These are phyloP conservation scores for Pitta sordida DNA, from an alignment of 2,113 vertebrate genomes.

Conservation along the genomic window DNA sequence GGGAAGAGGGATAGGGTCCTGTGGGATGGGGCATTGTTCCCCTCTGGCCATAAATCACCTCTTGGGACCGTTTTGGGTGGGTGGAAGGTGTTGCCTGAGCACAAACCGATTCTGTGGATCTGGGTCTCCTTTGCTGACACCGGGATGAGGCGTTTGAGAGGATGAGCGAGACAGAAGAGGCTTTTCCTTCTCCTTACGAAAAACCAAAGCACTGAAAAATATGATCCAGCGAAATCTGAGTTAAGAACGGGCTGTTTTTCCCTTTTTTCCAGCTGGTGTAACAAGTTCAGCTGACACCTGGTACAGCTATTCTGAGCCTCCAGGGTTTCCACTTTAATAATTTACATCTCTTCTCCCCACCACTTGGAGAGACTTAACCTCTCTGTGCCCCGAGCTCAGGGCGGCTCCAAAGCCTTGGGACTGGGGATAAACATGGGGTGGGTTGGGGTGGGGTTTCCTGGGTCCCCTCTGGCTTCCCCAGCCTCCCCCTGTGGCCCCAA, in stretches of 20 bases:
- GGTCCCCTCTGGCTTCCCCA: neutral
- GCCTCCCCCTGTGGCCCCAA: neutral
- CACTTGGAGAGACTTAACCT: neutral
- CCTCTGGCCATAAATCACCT: rapidly evolving
- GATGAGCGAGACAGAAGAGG: rapidly evolving
- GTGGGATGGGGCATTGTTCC: neutral
- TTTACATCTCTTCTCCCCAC: neutral
- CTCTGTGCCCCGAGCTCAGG: neutral
- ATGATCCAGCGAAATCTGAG: neutral
- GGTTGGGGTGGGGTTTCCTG: rapidly evolving
- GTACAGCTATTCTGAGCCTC: neutral
- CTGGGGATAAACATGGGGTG: rapidly evolving
- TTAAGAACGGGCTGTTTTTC: neutral
- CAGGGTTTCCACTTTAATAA: conserved; percentile 54
- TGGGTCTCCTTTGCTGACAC: rapidly evolving
- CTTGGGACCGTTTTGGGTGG: rapidly evolving
- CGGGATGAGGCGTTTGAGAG: rapidly evolving
- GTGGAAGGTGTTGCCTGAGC: neutral
- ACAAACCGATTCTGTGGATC: rapidly evolving
- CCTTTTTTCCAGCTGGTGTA: neutral
- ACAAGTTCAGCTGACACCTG: neutral
- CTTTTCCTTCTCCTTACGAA: rapidly evolving
- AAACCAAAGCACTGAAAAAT: neutral
- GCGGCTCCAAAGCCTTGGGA: neutral
- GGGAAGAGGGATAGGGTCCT: rapidly evolving